Evolutionary conservation across 1,140 invertebrate species (phyloP).

Genomic region (Drosophila hydei): DNA sequence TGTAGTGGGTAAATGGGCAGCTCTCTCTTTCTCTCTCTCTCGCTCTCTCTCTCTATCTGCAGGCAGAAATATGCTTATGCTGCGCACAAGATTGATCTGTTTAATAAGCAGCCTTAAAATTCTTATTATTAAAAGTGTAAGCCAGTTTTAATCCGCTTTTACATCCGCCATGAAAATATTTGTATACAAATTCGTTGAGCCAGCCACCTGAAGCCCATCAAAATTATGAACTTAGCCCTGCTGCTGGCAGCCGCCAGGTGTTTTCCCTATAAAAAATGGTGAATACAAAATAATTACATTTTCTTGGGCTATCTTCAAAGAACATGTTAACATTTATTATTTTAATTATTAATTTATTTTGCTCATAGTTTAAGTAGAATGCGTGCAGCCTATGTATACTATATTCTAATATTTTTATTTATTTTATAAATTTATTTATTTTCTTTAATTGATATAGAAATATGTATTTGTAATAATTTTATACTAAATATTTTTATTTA

Average conservation of each 20-base stretch:
- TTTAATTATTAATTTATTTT: no score
- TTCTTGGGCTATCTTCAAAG: not conserved
- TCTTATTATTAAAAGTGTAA: slow-evolving; percentile 55
- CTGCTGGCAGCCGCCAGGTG: not conserved
- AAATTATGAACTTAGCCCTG: not conserved
- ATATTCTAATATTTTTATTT: no score
- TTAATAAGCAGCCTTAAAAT: slow-evolving; percentile 68
- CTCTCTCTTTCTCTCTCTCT: no score
- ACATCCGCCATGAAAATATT: slow-evolving; percentile 19
- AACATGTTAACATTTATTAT: no score
- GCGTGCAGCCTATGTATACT: no score
- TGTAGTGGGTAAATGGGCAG: not conserved
- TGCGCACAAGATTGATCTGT: slow-evolving; percentile 70
- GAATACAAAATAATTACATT: slow-evolving; percentile 2
- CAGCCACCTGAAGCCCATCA: not conserved
- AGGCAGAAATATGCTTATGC: slow-evolving; percentile 9
- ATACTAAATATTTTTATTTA: no score
- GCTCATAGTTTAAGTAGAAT: no score
- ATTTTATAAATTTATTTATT: no score
- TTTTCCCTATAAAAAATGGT: not conserved
- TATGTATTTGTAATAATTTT: no score
- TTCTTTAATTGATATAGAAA: no score
- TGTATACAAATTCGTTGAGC: slow-evolving; percentile 19
- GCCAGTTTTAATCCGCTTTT: slow-evolving; percentile 61
- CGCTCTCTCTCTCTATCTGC: not conserved